Conservation (phyloP, 2,797 vertebrate species). For the Buceros bicornis region DNA sequence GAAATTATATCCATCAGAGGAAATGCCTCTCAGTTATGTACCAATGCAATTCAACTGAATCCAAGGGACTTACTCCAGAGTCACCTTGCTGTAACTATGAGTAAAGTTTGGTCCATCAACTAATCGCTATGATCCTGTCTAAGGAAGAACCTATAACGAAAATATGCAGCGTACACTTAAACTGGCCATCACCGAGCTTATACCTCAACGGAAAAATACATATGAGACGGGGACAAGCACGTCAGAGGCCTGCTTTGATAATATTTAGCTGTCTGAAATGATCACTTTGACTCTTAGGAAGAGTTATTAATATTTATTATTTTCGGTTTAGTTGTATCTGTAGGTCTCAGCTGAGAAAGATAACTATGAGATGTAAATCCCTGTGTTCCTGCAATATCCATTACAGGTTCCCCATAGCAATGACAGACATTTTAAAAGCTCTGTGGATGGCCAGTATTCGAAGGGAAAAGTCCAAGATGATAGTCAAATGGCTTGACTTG, state of each 20-base stretch:
- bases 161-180: not conserved
- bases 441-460: not conserved
- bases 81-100: constrained; percentile 10
- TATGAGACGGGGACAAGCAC: not conserved
- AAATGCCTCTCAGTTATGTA: constrained; percentile 54
- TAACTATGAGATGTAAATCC: not conserved
- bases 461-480: not conserved
- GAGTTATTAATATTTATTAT: constrained; percentile 58
- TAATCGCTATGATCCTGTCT: not conserved
- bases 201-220: not conserved
- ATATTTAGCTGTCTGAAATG: constrained; percentile 35
- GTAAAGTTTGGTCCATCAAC: not conserved
- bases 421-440: constrained; percentile 10
- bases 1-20: constrained; percentile 48
- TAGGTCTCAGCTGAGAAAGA: constrained; percentile 24
- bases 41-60: not conserved
- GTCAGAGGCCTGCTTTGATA: not conserved
- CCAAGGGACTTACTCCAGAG: not conserved
- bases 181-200: not conserved
- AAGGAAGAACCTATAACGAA: not conserved
- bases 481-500: not conserved
- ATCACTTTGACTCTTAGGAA: constrained; percentile 21
- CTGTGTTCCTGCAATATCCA: not conserved
- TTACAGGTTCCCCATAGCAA: not conserved
- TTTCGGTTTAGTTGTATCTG: constrained; percentile 26